phyloP scores from a whole-genome alignment of 2,888 invertebrate genomes.

The Nomada ferruginata region DNA sequence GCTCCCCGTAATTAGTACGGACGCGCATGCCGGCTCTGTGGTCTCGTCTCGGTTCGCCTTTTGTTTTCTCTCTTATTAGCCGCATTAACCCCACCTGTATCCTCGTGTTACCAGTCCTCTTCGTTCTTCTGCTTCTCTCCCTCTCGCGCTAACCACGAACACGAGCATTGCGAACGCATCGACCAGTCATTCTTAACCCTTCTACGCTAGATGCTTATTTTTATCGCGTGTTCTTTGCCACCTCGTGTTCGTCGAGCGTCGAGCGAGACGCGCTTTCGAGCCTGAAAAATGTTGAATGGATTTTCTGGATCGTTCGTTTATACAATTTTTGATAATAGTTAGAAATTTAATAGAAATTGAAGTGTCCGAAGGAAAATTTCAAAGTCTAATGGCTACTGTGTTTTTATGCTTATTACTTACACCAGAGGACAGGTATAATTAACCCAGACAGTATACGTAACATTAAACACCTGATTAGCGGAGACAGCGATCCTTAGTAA shows the following conservation, averaged over 20 bases:
- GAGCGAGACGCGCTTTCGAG: constrained; percentile 13
- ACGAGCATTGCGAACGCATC: constrained; percentile 47
- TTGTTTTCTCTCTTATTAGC: constrained; percentile 72
- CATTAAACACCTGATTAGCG: no score
- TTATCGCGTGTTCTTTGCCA: constrained; percentile 35
- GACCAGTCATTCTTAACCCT: constrained; percentile 61
- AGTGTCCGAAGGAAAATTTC: neutral
- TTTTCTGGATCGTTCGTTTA: constrained; percentile 1
- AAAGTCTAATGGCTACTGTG: neutral
- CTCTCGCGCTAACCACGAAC: constrained; percentile 17
- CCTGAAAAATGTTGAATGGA: neutral
- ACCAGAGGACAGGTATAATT: no score
- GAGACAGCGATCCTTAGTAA: no score
- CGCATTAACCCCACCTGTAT: constrained; percentile 68
- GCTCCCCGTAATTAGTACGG: constrained; percentile 80
- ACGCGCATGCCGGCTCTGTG: constrained; percentile 74
- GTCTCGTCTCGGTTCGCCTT: constrained; percentile 68
- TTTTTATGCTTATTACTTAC: no score
- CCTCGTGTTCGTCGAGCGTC: constrained; percentile 27
- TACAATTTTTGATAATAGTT: no score
- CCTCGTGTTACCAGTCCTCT: constrained; percentile 40
- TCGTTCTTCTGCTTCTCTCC: constrained; percentile 15
- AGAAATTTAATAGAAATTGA: no score
- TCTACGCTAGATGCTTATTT: constrained; percentile 53
- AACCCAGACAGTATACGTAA: no score